phyloP scores from a whole-genome alignment of 2,797 vertebrate genomes.

The Netta rufina region DNA sequence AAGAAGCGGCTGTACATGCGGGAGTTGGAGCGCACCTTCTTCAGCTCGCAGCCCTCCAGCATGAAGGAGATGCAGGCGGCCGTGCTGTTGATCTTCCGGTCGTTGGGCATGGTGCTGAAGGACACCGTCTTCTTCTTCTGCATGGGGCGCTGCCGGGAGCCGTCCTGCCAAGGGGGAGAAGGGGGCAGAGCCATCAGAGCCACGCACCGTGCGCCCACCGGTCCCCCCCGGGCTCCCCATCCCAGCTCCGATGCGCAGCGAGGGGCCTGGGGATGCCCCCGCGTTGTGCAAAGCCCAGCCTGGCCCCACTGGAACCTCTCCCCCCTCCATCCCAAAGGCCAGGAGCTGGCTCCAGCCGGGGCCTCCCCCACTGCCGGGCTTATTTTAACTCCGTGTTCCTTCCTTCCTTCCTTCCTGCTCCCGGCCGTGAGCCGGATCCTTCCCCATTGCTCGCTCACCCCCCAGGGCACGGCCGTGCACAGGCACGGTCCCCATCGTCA shows the following conservation, averaged over 20 bases:
- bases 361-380: conserved; percentile 33
- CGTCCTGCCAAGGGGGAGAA: conserved; percentile 79
- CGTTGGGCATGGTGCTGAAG: conserved; percentile 92
- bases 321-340: neutral
- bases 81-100: conserved; percentile 93
- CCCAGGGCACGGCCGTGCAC: neutral
- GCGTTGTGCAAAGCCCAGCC: fast-evolving
- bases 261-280: neutral
- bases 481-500: neutral
- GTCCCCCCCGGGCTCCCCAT: neutral
- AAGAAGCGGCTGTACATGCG: conserved; percentile 96
- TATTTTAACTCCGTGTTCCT: conserved; percentile 69
- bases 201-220: fast-evolving
- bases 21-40: conserved; percentile 94
- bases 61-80: conserved; percentile 94
- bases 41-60: conserved; percentile 95
- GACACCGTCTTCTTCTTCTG: conserved; percentile 91
- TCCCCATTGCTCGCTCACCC: neutral
- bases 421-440: conserved; percentile 30
- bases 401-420: conserved; percentile 71
- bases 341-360: neutral
- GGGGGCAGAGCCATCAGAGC: neutral
- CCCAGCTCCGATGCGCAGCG: fast-evolving
- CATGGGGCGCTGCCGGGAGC: conserved; percentile 83
- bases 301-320: fast-evolving